Evolutionary conservation across 2,113 vertebrate species (phyloP).

Genomic region (Dasyurus viverrinus): DNA sequence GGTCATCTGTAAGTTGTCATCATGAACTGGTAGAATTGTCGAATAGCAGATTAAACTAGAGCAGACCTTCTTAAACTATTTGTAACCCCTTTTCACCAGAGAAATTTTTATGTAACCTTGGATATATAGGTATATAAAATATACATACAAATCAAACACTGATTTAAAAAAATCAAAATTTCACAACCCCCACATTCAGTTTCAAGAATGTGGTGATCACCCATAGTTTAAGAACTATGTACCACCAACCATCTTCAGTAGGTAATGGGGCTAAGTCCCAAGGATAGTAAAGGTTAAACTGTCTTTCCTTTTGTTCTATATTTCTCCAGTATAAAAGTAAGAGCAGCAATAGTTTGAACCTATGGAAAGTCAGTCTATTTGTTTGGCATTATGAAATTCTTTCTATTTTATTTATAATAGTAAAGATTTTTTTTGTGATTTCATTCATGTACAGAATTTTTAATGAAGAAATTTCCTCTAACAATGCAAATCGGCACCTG

Average conservation of each 20-base stretch:
- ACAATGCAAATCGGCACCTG: neutral
- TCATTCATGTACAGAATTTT: neutral
- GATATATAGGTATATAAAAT: too few species aligned
- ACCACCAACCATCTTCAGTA: neutral
- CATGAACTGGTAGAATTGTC: neutral
- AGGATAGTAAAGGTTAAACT: neutral
- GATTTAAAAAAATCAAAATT: too few species aligned
- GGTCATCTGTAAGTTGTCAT: neutral
- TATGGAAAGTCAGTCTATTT: neutral
- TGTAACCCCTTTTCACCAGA: too few species aligned
- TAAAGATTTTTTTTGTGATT: neutral
- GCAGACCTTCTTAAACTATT: too few species aligned
- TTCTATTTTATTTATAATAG: neutral
- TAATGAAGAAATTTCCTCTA: neutral
- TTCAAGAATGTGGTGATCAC: too few species aligned
- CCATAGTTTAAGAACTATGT: neutral
- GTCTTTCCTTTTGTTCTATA: neutral
- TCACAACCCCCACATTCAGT: too few species aligned
- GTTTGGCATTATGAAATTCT: neutral
- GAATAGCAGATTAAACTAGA: neutral
- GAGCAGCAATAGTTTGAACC: neutral
- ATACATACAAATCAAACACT: too few species aligned
- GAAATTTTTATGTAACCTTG: too few species aligned
- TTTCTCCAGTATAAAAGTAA: neutral
- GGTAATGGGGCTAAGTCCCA: neutral